Conservation (phyloP, 2,113 vertebrate species). For the Tonatia bakeri region DNA sequence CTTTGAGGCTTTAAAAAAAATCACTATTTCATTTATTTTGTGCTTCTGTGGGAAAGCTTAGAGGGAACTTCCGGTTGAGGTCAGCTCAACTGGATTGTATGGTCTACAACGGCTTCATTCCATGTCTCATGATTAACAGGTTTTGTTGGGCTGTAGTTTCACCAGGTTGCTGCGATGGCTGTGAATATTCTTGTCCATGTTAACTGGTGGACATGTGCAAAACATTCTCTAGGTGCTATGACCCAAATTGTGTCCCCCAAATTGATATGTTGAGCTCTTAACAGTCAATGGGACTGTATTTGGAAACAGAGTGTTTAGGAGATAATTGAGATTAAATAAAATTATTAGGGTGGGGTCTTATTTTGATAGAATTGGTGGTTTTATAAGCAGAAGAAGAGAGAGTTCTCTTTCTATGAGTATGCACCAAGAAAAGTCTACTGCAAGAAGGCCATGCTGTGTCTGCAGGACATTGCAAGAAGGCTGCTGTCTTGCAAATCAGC, state of each 20-base stretch:
- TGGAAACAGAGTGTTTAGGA: background rate
- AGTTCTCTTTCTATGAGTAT: background rate
- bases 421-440: background rate
- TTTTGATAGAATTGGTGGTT: background rate
- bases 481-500: background rate
- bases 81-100: background rate
- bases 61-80: background rate
- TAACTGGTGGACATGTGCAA: background rate
- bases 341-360: background rate
- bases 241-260: background rate
- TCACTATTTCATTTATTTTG: background rate
- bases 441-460: background rate
- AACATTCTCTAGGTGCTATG: background rate
- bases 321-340: background rate
- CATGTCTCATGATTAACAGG: background rate
- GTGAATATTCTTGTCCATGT: background rate
- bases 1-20: background rate
- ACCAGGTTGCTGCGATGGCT: background rate
- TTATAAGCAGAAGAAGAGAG: background rate
- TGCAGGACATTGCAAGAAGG: background rate
- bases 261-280: background rate
- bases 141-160: background rate
- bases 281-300: background rate
- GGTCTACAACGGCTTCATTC: background rate
- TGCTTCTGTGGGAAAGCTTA: background rate